Evolutionary conservation across 2,797 vertebrate genomes (phyloP).

Genomic region (Holocentrus rufus): DNA sequence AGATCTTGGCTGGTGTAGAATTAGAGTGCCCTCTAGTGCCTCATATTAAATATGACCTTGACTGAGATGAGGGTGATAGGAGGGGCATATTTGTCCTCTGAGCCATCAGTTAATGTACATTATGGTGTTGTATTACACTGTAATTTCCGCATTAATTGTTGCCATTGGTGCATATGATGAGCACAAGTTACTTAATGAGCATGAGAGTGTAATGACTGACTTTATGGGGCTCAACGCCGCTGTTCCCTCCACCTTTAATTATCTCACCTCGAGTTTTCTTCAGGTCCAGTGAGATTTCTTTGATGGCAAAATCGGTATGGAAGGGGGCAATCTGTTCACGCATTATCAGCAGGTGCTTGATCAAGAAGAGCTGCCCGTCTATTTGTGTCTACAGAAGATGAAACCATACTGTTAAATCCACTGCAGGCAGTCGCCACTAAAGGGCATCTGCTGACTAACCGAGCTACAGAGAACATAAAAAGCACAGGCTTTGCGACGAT

Average conservation of each 20-base stretch:
- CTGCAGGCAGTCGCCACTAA: conserved; percentile 70
- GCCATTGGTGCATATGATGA: conserved; percentile 77
- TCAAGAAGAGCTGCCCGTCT: conserved; percentile 98
- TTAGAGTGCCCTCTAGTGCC: conserved; percentile 81
- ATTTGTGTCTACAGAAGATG: conserved; percentile 88
- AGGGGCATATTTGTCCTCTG: conserved; percentile 66
- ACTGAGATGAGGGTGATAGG: conserved; percentile 54
- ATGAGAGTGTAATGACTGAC: conserved; percentile 79
- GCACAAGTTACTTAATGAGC: conserved; percentile 79
- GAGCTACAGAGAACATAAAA: conserved; percentile 57
- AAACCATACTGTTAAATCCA: conserved; percentile 75
- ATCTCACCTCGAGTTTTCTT: conserved; percentile 98
- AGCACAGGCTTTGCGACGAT: conserved; percentile 57
- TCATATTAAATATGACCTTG: conserved; percentile 61
- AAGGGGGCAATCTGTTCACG: conserved; percentile 99
- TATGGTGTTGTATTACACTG: conserved; percentile 74
- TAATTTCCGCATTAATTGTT: conserved; percentile 80
- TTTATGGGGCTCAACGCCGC: conserved; percentile 77
- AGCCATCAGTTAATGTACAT: conserved; percentile 78
- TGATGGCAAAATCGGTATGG: conserved; percentile 99
- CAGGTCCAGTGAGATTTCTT: conserved; percentile 99
- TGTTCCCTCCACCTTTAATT: conserved; percentile 75
- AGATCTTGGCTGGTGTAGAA: conserved; percentile 62
- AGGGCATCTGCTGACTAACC: conserved; percentile 69
- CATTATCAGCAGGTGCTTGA: conserved; percentile 99